A percentile compares a stretch with the other conserved stretches of the same genome.
phyloP scores from a whole-genome alignment of 2,113 vertebrate species.

The Engystomops pustulosus region DNA sequence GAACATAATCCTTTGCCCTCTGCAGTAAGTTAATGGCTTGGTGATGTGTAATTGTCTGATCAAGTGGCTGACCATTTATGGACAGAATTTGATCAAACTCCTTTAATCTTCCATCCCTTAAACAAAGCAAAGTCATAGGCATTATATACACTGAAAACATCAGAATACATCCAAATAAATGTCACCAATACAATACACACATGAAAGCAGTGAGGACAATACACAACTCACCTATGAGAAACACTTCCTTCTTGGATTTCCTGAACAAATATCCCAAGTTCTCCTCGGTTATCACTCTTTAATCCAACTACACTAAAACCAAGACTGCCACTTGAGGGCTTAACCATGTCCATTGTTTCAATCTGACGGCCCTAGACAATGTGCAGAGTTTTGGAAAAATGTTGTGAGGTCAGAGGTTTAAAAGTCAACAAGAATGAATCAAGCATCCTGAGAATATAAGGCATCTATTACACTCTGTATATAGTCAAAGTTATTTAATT shows the following conservation, averaged over 20 bases:
- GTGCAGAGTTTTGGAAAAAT: too few relatives aligned
- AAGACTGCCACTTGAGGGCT: slow-evolving; percentile 84
- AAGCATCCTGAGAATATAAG: too few relatives aligned
- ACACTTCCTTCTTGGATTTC: slow-evolving; percentile 92
- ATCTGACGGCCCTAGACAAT: slow-evolving; percentile 84
- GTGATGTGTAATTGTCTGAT: slow-evolving; percentile 93
- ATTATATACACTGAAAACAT: too few relatives aligned
- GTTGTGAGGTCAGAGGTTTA: too few relatives aligned
- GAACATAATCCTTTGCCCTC: slow-evolving; percentile 85
- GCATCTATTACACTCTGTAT: too few relatives aligned
- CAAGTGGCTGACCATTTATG: slow-evolving; percentile 88
- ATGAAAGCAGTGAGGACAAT: too few relatives aligned
- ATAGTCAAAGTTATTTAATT: too few relatives aligned
- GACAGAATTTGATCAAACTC: slow-evolving; percentile 94
- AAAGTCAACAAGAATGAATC: too few relatives aligned
- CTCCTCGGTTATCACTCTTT: slow-evolving; percentile 89
- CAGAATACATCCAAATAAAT: too few relatives aligned
- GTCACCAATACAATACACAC: background rate
- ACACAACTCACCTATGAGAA: slow-evolving; percentile 78
- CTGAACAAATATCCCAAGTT: slow-evolving; percentile 95
- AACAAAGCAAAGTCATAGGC: background rate
- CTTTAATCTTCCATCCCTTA: slow-evolving; percentile 89
- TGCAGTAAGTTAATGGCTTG: slow-evolving; percentile 91
- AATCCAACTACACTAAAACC: slow-evolving; percentile 94
- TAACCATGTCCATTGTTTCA: slow-evolving; percentile 84